Evolutionary conservation across 2,113 vertebrate species (phyloP).

Genomic region (Serilophus lunatus): DNA sequence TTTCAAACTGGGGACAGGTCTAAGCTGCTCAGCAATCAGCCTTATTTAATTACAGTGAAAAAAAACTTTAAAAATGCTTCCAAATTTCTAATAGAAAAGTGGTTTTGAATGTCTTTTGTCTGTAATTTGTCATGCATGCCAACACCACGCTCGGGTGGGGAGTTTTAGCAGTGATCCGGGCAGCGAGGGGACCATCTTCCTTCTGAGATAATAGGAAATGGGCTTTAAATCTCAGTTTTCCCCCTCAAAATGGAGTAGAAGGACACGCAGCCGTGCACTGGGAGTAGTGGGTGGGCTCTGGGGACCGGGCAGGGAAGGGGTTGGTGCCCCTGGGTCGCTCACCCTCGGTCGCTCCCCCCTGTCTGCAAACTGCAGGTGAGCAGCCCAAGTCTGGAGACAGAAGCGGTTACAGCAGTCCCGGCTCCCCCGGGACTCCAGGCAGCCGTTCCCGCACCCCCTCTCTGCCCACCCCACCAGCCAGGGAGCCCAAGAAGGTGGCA

Average conservation of each 20-base stretch:
- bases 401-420: slow-evolving; percentile 94
- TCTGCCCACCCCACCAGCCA: slow-evolving; percentile 81
- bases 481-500: slow-evolving; percentile 92
- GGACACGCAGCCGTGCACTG: not conserved
- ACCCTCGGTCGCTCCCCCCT: not conserved
- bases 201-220: not conserved
- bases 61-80: not conserved
- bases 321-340: not conserved
- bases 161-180: not conserved
- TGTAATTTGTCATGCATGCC: not conserved
- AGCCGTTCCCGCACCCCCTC: slow-evolving; percentile 84
- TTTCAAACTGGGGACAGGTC: not conserved
- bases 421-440: slow-evolving; percentile 88
- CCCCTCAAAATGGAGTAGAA: not conserved
- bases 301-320: not conserved
- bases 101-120: not conserved
- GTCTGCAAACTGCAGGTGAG: slow-evolving; percentile 64
- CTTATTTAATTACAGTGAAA: not conserved
- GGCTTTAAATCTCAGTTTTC: not conserved
- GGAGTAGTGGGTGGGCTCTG: not conserved
- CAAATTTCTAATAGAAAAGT: not conserved
- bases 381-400: slow-evolving; percentile 81
- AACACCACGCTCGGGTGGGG: not conserved
- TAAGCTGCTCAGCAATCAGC: not conserved
- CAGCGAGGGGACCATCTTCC: not conserved